Conservation (phyloP, 2,113 vertebrate species). For the Phaethornis superciliosus region DNA sequence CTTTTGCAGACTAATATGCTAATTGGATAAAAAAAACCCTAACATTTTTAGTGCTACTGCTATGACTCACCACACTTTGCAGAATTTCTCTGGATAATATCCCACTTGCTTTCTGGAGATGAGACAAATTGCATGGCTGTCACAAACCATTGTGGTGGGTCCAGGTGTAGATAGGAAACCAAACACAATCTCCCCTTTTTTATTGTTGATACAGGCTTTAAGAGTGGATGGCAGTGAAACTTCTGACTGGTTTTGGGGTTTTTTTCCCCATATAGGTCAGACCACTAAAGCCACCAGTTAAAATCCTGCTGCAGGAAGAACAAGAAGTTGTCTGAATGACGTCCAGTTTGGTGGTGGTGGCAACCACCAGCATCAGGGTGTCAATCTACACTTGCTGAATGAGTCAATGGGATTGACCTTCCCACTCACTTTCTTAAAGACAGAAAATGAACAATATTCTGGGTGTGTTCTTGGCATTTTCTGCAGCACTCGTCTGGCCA, state of each 20-base stretch:
- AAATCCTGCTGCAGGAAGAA: not conserved
- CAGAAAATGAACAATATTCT: not conserved
- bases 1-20: not conserved
- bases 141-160: not conserved
- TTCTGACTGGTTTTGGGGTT: not conserved
- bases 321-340: not conserved
- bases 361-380: not conserved
- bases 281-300: not conserved
- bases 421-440: not conserved
- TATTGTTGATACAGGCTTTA: not conserved
- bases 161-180: not conserved
- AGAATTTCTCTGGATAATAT: not conserved
- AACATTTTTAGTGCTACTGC: not conserved
- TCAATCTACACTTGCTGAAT: not conserved
- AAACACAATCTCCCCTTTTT: not conserved
- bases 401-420: not conserved
- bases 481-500: not conserved
- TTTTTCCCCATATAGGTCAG: not conserved
- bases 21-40: slow-evolving; percentile 9
- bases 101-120: not conserved
- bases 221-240: not conserved
- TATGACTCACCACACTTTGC: not conserved
- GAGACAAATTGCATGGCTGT: not conserved
- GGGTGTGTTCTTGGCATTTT: not conserved
- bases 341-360: not conserved